Base-by-base conservation (phyloP, 1,140 invertebrate genomes). In the Agrypnia vestita region DNA sequence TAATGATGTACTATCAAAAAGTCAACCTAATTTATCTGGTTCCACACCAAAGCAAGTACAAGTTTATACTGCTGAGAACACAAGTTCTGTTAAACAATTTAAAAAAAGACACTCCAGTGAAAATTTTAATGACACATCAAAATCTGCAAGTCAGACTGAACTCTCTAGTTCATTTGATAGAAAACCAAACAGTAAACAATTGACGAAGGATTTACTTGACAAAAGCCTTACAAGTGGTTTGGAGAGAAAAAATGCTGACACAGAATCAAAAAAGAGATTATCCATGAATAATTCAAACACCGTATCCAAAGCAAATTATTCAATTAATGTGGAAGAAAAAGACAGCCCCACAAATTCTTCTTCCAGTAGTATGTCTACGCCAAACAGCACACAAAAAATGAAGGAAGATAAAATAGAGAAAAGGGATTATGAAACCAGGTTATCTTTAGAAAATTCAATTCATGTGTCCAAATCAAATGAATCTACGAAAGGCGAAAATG, bases 11-110 rank as follows among this genome's bases (percentile, higher is more conserved):
- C 13, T 47, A 47, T 69, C 64, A 0, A 69, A 47, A 11, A 21
- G 15, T 69, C 44, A 17, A 17, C 64, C 64, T 10, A 19, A 46
- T 47, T 69, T 69, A 44, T 46, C 44, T 69, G 64, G 64, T 10
- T 69, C n/a, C 10, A 69, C 64, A 10, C 64, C 44, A 46, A 69
- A 59, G 55, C 55, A 59, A 8, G 21, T 17, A 12, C 4, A 44
- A 43, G 21, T 43, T 35, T 35, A 35, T 21, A 9, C 11, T 51
- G 1, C n/a, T n/a, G 21, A 12, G 9, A 64, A 64, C 10, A 64
- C 8, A n/a, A 64, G 21, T 11, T 64, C 35, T 35, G 49, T 3
- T 51, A 51, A 51, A 51, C 3, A 51, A 13, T 51, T 8, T 13
- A 51, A 51, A 15, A 51, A 51, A 51, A 51, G 49, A 51, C 8